These are phyloP conservation scores for Clarias magur DNA, from an alignment of 2,113 vertebrate genomes.

Conservation along the genomic window DNA sequence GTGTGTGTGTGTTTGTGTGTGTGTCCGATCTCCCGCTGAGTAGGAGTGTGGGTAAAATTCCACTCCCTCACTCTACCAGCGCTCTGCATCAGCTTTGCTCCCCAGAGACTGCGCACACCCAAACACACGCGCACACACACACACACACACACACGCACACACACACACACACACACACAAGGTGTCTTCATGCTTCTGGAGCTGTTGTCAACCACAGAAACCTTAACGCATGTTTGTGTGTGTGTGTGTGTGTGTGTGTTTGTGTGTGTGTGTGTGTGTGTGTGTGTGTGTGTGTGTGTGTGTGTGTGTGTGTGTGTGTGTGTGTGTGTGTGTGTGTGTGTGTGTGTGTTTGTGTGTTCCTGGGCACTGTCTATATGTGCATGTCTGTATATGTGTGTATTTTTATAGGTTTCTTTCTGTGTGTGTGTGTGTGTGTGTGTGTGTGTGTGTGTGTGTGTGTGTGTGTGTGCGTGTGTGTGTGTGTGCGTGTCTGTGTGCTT, in stretches of 20 bases:
- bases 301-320: not conserved
- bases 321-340: conserved; percentile 1
- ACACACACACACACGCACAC: not conserved
- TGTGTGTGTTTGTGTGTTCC: not conserved
- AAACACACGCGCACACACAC: conserved; percentile 35
- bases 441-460: conserved; percentile 10
- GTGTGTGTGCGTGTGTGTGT: conserved; percentile 31
- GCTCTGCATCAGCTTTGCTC: conserved; percentile 44
- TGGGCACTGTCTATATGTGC: not conserved
- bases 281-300: not conserved
- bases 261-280: not conserved
- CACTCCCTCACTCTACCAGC: conserved; percentile 47
- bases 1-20: conserved; percentile 34
- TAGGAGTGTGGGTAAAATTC: conserved; percentile 55
- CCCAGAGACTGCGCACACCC: conserved; percentile 42
- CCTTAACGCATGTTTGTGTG: not conserved
- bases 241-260: conserved; percentile 1
- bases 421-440: not conserved
- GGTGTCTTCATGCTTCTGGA: not conserved
- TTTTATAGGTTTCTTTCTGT: not conserved
- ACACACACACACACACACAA: not conserved
- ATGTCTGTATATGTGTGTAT: conserved; percentile 45
- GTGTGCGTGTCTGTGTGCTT: conserved; percentile 47
- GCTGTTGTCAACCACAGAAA: conserved; percentile 1
- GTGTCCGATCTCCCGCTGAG: conserved; percentile 44